phyloP scores from a whole-genome alignment of 1,140 invertebrate species.

The Cyclargus thomasi region DNA sequence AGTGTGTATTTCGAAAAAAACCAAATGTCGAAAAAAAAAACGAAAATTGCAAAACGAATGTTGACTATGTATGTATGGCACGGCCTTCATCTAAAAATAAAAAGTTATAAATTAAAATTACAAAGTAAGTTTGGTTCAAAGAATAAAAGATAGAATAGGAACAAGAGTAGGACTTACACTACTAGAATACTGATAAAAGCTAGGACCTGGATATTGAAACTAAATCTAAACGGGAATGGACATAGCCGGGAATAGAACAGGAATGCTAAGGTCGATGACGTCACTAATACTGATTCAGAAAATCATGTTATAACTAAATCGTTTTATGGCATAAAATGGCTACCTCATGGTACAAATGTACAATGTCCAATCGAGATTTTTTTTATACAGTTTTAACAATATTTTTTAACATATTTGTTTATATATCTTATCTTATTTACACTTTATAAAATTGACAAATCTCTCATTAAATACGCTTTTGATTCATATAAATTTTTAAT shows the following conservation, averaged over 20 bases:
- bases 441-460: slow-evolving; percentile 68
- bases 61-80: slow-evolving; percentile 66
- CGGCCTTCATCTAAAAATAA: slow-evolving; percentile 40
- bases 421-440: slow-evolving; percentile 72
- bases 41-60: slow-evolving; percentile 24
- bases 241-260: slow-evolving; percentile 58
- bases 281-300: slow-evolving; percentile 40
- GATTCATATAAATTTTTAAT: slow-evolving; percentile 41
- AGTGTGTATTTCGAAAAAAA: neutral
- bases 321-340: slow-evolving; percentile 68
- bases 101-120: slow-evolving; percentile 22
- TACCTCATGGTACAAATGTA: slow-evolving; percentile 68
- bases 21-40: slow-evolving; percentile 5
- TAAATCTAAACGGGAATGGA: slow-evolving; percentile 55
- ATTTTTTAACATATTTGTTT: slow-evolving; percentile 63
- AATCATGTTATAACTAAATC: slow-evolving; percentile 38
- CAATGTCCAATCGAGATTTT: slow-evolving; percentile 47
- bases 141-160: slow-evolving; percentile 42
- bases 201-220: slow-evolving; percentile 49
- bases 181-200: slow-evolving; percentile 65
- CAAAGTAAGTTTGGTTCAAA: slow-evolving; percentile 10
- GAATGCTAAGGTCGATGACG: slow-evolving; percentile 56
- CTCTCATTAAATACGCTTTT: slow-evolving; percentile 59
- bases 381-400: slow-evolving; percentile 56
- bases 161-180: slow-evolving; percentile 62